Percentiles rank a stretch among this genome's conserved stretches.
These are phyloP conservation scores for Glaucidium brasilianum DNA, from an alignment of 2,113 vertebrate species.

Conservation along the genomic window DNA sequence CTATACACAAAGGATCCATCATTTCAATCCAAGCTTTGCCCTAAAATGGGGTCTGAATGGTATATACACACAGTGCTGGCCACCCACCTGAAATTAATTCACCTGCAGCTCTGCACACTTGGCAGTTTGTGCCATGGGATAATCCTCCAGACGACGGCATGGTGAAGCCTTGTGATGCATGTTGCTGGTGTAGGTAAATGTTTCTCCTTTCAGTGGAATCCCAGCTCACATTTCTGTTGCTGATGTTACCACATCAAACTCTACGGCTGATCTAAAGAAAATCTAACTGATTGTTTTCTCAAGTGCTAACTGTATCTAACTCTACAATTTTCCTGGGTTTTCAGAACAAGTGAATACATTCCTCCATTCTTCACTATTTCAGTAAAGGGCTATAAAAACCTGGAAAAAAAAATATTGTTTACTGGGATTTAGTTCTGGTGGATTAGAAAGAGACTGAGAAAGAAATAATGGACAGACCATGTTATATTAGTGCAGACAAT, in stretches of 20 bases:
- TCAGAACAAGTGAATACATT: background rate
- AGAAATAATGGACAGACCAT: background rate
- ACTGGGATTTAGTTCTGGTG: background rate
- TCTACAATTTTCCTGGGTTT: background rate
- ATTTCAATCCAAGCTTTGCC: background rate
- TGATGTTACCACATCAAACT: background rate
- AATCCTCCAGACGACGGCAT: background rate
- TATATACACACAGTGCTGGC: background rate
- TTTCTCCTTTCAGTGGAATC: background rate
- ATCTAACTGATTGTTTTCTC: background rate
- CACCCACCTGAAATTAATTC: background rate
- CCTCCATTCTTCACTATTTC: background rate
- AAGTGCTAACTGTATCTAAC: background rate
- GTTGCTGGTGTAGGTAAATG: background rate
- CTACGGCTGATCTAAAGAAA: background rate
- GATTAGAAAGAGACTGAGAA: background rate
- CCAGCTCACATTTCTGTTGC: background rate
- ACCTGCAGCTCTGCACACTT: background rate
- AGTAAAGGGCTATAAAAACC: background rate
- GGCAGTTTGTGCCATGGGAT: background rate
- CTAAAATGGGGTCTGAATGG: background rate
- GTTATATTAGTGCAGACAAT: background rate
- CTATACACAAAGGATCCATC: background rate
- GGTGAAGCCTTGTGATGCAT: background rate
- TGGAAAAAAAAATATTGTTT: background rate